Evolutionary conservation across 2,888 invertebrate genomes (phyloP).

Genomic region (Lepidochrysops patricia): DNA sequence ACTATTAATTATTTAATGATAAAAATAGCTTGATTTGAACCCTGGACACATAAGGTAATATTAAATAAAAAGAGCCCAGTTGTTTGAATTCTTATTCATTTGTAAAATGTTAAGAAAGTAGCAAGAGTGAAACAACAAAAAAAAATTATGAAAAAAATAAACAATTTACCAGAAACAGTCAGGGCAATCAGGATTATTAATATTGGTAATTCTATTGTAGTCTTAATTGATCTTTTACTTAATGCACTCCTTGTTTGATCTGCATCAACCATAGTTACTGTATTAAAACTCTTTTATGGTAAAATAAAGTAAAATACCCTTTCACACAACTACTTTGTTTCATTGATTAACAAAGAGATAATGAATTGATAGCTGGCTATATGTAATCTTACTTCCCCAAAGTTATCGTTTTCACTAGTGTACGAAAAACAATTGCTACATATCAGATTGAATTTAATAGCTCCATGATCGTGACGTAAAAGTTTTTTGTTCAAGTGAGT

Average conservation of each 20-base stretch:
- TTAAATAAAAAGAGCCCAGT: too few relatives aligned
- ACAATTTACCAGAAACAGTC: background rate
- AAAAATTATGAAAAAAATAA: background rate
- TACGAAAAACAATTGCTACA: background rate
- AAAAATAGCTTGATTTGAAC: too few relatives aligned
- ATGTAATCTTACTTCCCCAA: background rate
- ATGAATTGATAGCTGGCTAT: background rate
- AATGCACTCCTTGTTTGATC: background rate
- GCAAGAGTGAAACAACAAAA: background rate
- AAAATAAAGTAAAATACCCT: too few relatives aligned
- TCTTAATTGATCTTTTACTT: background rate
- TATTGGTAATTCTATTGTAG: slow-evolving; percentile 8
- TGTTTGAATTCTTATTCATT: too few relatives aligned
- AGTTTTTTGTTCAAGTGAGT: too few relatives aligned
- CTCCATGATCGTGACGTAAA: too few relatives aligned
- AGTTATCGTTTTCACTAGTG: background rate
- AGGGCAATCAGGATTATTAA: background rate
- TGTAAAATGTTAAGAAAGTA: background rate
- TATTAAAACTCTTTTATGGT: background rate
- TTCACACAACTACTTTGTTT: too few relatives aligned
- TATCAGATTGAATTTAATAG: background rate
- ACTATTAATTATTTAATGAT: too few relatives aligned
- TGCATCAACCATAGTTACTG: background rate
- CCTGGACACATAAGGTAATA: too few relatives aligned
- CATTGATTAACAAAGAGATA: background rate